These are phyloP conservation scores for Prunella strophiata DNA, from an alignment of 2,797 vertebrate genomes.

Conservation along the genomic window DNA sequence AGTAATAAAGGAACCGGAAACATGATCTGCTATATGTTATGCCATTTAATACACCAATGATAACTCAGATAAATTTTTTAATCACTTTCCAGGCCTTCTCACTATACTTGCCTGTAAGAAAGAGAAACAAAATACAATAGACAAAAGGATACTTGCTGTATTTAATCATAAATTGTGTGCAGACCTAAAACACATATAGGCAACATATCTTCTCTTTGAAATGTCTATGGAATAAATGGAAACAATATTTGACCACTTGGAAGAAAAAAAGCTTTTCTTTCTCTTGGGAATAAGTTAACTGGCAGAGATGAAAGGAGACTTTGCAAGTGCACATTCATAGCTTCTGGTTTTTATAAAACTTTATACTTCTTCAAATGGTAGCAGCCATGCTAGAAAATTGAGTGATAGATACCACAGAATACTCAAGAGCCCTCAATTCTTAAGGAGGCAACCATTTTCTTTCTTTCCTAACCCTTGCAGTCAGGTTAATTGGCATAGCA, in stretches of 20 bases:
- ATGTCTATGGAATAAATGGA: background rate
- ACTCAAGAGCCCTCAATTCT: background rate
- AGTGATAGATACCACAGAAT: background rate
- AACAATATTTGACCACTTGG: background rate
- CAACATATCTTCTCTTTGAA: conserved; percentile 2
- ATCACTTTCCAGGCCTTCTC: background rate
- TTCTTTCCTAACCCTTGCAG: background rate
- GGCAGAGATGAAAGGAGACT: background rate
- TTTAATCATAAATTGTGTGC: background rate
- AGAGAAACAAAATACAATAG: background rate
- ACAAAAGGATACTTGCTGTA: background rate
- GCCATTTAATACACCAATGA: background rate
- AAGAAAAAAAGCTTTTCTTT: conserved; percentile 1
- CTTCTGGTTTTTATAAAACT: background rate
- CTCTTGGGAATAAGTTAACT: background rate
- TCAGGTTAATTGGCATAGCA: background rate
- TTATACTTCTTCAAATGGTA: background rate
- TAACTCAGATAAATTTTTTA: background rate
- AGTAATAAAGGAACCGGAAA: background rate
- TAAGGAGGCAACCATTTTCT: background rate
- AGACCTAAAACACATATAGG: background rate
- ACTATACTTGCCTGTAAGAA: background rate
- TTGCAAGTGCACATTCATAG: background rate
- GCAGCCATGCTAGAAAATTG: background rate
- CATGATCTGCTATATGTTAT: background rate